Evolutionary conservation across 2,797 vertebrate species (phyloP), one percentile per base, ranked within the genome.

Genomic region (Tauraco hartlaubi): DNA sequence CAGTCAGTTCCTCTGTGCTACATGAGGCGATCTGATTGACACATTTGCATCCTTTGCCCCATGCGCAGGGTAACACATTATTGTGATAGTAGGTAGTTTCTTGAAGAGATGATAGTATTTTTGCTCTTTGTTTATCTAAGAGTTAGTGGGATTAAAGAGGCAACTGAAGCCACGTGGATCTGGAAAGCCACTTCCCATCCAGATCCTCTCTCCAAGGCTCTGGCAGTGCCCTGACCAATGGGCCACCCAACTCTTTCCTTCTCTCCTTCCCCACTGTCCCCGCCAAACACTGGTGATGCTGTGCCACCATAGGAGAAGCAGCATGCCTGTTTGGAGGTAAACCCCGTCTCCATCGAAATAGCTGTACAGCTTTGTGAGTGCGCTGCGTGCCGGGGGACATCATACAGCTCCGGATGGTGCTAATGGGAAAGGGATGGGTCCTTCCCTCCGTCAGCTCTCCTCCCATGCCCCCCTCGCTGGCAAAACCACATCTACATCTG

Each of bases 41-140:
- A 44, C 6, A 39, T 79, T 82, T 85, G 6, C 46, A 39, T 82
- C 25, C 31, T 80, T 90, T 80, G 33, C 46, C 14, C 15, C 1
- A 0, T 29, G 25, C 0, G 0, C 23, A 59, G 52, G 15, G 9
- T 62, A 35, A 48, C n/a, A 31, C 16, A 6, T 43, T 51, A 16
- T 22, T 0, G 0, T 73, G 43, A 29, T 33, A 61, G 9, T 4
- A 48, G 19, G 28, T 52, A 21, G 22, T 80, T 94, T 69, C 64
- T 72, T 37, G 9, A 91, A 44, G 46, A 76, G 35, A 14, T 49
- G 1, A 28, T 51, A 15, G 7, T 80, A 14, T 22, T 54, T 80
- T 80, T 90, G 69, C 26, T 54, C 21, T 61, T 63, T 64, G 11
- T 68, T 88, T 55, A 44, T 54, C 29, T 55, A 19, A 72, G 71